A percentile compares a stretch with the other conserved stretches of the same genome.
Evolutionary conservation across 2,888 invertebrate genomes (phyloP).

Genomic region (Parnassius smintheus): DNA sequence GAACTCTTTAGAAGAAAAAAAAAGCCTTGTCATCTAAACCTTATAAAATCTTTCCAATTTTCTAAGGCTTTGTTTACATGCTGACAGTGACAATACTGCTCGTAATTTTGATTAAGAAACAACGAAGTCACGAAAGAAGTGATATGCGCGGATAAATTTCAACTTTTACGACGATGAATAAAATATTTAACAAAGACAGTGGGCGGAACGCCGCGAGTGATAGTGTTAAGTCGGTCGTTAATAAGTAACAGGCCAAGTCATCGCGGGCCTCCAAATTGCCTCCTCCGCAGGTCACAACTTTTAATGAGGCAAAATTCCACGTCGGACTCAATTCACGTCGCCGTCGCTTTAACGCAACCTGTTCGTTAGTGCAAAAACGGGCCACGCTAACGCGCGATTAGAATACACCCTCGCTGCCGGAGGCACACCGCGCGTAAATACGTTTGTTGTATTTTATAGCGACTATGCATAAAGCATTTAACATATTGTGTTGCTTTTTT

Average conservation of each 20-base stretch:
- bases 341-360: conserved; percentile 77
- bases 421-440: conserved; percentile 49
- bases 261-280: conserved; percentile 73
- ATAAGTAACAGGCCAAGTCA: conserved; percentile 67
- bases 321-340: conserved; percentile 63
- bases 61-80: no score
- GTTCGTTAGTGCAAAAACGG: conserved; percentile 80
- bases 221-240: conserved; percentile 70
- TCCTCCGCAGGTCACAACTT: conserved; percentile 77
- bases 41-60: no score
- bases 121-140: background rate
- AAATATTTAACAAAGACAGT: conserved; percentile 26
- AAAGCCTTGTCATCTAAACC: no score
- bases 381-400: conserved; percentile 79
- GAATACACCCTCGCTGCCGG: conserved; percentile 66
- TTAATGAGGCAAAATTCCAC: conserved; percentile 81
- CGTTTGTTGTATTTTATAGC: background rate
- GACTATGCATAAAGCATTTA: background rate
- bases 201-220: conserved; percentile 40
- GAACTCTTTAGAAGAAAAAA: no score
- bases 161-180: conserved; percentile 9
- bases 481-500: no score
- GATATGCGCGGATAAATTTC: conserved; percentile 3
- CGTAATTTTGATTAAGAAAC: no score
- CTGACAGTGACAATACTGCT: no score